A percentile compares a stretch with the other conserved stretches of the same genome.
Conservation (phyloP, 2,797 vertebrate genomes). For the Phoxinus dragarum region DNA sequence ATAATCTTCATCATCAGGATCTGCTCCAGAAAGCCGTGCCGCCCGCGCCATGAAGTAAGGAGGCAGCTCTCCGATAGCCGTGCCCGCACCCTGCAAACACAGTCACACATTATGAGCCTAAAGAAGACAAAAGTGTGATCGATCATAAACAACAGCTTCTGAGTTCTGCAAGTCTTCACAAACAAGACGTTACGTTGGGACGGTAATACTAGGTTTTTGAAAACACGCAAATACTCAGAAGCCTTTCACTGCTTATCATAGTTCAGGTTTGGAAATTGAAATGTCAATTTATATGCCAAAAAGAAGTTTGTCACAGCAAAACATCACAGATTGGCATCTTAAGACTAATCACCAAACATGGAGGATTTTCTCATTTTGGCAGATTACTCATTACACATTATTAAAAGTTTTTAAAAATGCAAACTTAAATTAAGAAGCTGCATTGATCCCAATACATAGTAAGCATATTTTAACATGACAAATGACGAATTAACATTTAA, state of each 20-base stretch:
- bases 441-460: background rate
- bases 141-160: background rate
- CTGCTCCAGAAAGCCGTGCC: conserved; percentile 92
- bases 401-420: background rate
- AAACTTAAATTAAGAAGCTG: background rate
- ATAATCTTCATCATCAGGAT: conserved; percentile 97
- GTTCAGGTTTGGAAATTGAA: background rate
- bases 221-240: background rate
- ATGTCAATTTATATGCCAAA: background rate
- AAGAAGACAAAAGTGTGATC: background rate
- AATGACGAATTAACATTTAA: too few species aligned
- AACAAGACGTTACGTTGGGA: background rate
- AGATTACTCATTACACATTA: background rate
- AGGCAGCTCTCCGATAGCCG: conserved; percentile 96
- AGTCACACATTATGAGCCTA: conserved; percentile 35
- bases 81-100: conserved; percentile 88
- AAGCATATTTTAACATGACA: background rate
- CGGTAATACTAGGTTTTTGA: background rate
- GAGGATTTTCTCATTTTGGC: background rate
- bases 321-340: background rate
- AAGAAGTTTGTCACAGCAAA: background rate
- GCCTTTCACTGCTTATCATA: background rate
- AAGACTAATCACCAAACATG: background rate
- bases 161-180: background rate
- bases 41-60: conserved; percentile 98